Percentiles rank a stretch among this genome's conserved stretches.
phyloP scores from a whole-genome alignment of 2,113 vertebrate species.

The Perccottus glenii region DNA sequence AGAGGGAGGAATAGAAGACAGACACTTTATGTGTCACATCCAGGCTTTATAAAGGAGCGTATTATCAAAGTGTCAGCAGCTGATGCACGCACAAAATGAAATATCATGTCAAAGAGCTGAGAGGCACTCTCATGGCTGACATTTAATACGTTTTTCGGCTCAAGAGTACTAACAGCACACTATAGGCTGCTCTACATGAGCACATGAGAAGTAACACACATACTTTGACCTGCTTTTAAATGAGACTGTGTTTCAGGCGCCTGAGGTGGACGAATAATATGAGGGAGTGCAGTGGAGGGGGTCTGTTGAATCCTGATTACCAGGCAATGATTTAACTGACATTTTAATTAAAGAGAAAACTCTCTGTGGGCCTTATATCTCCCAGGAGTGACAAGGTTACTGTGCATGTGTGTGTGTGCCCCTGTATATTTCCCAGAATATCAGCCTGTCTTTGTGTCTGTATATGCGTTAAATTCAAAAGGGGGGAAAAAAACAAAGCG shows the following conservation, averaged over 20 bases:
- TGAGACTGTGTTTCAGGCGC: conserved; percentile 41
- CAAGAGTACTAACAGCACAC: conserved; percentile 48
- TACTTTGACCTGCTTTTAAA: conserved; percentile 62
- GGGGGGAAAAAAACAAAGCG: neutral
- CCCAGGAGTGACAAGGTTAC: conserved; percentile 72
- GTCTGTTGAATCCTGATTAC: conserved; percentile 78
- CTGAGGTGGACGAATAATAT: conserved; percentile 52
- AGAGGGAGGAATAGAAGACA: conserved; percentile 50
- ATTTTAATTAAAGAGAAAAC: conserved; percentile 84
- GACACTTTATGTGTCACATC: conserved; percentile 62
- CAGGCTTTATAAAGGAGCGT: conserved; percentile 53
- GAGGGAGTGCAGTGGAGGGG: conserved; percentile 38
- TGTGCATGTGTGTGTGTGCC: conserved; percentile 58
- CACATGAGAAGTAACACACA: conserved; percentile 1
- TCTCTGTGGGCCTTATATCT: conserved; percentile 72
- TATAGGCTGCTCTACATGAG: neutral
- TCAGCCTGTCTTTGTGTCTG: conserved; percentile 12
- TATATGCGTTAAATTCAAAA: conserved; percentile 16
- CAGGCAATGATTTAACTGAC: conserved; percentile 82
- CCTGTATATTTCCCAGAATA: conserved; percentile 41
- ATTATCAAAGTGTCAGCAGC: conserved; percentile 73
- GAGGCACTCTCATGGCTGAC: conserved; percentile 65
- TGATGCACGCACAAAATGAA: conserved; percentile 62
- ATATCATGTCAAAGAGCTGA: conserved; percentile 64
- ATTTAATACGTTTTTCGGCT: conserved; percentile 67